Evolutionary conservation across 2,888 invertebrate genomes (phyloP), one percentile per base, ranked within the genome.

Genomic region (Heliconius ismenius): DNA sequence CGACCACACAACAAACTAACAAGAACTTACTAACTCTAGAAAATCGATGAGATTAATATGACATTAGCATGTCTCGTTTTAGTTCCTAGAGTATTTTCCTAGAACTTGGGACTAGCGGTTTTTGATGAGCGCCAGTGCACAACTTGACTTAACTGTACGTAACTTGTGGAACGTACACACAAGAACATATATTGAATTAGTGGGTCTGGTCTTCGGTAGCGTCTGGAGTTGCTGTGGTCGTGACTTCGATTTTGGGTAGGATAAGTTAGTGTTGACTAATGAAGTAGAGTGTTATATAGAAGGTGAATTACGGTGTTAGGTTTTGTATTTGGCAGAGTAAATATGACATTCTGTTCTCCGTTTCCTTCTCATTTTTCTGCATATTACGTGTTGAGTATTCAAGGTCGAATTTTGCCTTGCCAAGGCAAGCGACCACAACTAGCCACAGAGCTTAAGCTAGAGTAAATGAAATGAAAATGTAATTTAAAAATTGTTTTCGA

Each of bases 41-140:
- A 73, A 65, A 73, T 73, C 72, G 72, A 73, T 73, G 60, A 73
- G 65, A 76, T 78, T 74, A 75, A 76, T 76, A 68, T 28, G n/a
- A 67, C 68, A 78, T 78, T 74, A 76, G 62, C 58, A 70, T 67
- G 54, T 58, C 63, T 15, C 36, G 64, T 76, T 74, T 68, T 64
- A 63, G 69, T 75, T 74, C 21, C 64, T 26, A 69, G 49, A 77
- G 63, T 65, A 76, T 78, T 80, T 79, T 75, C 65, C 78, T 64
- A 69, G 75, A 75, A 78, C 60, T 76, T 75, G 15, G 32, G 2
- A 79, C 70, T 70, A 82, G 77, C 79, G 81, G 79, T 82, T 82
- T 80, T 81, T 79, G 81, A 81, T 81, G 80, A 79, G 67, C 58
- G 73, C 75, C 76, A 69, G 74, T 58, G 74, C 70, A 75, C 43